Base-by-base conservation (phyloP, 2,888 invertebrate species). In the Augochlorella aurata region DNA sequence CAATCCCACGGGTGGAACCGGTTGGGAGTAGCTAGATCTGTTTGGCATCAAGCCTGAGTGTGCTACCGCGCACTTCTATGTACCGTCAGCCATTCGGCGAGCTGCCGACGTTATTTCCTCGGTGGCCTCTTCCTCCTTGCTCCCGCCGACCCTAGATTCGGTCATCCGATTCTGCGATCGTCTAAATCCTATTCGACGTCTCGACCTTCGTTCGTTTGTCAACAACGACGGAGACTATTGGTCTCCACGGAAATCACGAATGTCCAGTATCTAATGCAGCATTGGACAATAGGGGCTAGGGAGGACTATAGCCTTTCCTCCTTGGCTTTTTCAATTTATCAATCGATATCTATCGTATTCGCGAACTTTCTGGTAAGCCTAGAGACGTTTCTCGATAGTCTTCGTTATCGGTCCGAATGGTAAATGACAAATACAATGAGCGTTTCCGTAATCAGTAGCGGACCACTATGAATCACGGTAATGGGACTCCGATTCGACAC, bases 31-130 rank as follows among this genome's bases (percentile, higher is more conserved):
- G 89, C 89, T 90, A 88, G 90, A 90, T 91, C 89, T 91, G 92
- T 92, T 93, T 93, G 93, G 93, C 93, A 93, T 92, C 92, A 91
- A 93, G 93, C 93, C 93, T 93, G 93, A 92, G 93, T 93, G 93
- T 91, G 89, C 91, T 87, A 87, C 87, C 85, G 87, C 84, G 86
- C 84, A 83, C 84, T 88, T 84, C 87, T 81, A 82, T 85, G 87
- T 87, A 88, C 82, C 89, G 84, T 88, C 82, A 86, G 84, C 87
- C 84, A 87, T 89, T 89, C 89, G 86, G 82, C 77, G 84, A 83
- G 81, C 77, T 80, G 79, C 87, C 88, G 88, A 85, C 84, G 88
- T 88, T 88, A 88, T 88, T 88, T 88, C 88, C 88, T 88, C 84
- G 79, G 82, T 87, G 87, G 84, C 85, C 85, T 75, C 71, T 83